A percentile compares a stretch with the other conserved stretches of the same genome.
These are phyloP conservation scores for Dallia pectoralis DNA, from an alignment of 2,797 vertebrate species.

Conservation along the genomic window DNA sequence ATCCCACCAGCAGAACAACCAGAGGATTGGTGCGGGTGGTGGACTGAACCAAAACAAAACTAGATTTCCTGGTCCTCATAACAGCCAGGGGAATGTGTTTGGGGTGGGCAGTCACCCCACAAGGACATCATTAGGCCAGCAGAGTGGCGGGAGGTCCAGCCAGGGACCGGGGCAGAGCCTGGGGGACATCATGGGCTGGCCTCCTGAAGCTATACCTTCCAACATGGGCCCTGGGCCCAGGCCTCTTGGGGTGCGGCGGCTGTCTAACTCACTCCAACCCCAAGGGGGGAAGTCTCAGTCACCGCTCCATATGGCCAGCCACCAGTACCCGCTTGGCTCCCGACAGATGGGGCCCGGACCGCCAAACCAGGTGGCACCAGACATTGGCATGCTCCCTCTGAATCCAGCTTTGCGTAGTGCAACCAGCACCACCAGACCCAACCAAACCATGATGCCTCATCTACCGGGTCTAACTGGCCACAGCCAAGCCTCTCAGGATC, in stretches of 20 bases:
- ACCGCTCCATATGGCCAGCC: conserved; percentile 73
- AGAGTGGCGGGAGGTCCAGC: conserved; percentile 64
- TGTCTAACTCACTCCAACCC: conserved; percentile 69
- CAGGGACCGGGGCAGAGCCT: conserved; percentile 78
- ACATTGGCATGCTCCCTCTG: conserved; percentile 79
- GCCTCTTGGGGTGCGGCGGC: conserved; percentile 70
- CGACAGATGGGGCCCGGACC: conserved; percentile 79
- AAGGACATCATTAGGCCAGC: conserved; percentile 74
- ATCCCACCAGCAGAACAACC: conserved; percentile 79
- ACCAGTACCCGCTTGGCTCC: conserved; percentile 76
- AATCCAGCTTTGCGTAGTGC: conserved; percentile 77
- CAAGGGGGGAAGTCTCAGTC: conserved; percentile 60
- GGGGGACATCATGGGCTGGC: conserved; percentile 78
- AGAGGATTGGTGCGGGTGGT: conserved; percentile 60
- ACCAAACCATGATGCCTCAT: conserved; percentile 74
- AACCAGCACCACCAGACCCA: conserved; percentile 74
- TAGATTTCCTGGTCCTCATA: conserved; percentile 74
- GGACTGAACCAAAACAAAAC: conserved; percentile 72
- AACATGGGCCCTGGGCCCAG: conserved; percentile 68
- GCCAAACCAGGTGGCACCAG: conserved; percentile 80
- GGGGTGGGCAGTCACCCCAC: conserved; percentile 69
- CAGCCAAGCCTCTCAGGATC: conserved; percentile 78
- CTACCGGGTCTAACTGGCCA: conserved; percentile 71
- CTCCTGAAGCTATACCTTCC: conserved; percentile 74
- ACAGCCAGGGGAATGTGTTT: conserved; percentile 73